Base-by-base conservation (phyloP, 1,140 invertebrate species). In the Trichomalopsis sarcophagae region DNA sequence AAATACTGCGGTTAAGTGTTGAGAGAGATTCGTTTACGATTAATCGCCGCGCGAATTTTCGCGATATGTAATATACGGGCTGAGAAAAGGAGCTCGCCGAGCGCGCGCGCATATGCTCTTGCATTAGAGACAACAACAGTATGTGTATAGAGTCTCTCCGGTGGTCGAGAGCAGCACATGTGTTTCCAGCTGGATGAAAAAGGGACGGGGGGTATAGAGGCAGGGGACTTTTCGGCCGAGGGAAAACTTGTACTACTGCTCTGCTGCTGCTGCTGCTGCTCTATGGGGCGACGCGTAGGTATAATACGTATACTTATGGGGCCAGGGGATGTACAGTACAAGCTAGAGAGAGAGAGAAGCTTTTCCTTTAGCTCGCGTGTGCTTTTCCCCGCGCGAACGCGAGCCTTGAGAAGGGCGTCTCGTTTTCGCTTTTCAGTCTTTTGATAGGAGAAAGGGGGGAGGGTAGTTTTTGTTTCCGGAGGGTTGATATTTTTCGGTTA, bases 131-230 rank as follows among this genome's bases (percentile, higher is more conserved):
- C 40, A 44, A 62, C 21, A 62, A 14, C 6, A 36, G 33, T 36
- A 62, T 30, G 10, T 17, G 27, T 33, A 71, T 14, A 71, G 62
- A 33, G 14, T 10, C 68, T 71, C 68, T 27, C 14, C 68, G 68
- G 7, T 62, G 33, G 73, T 14, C 36, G 33, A 62, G 7, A 69
- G 66, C 90, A 90, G 91, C 91, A 27, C 27, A 92, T 92, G 91
- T 92, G 91, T 91, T 92, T 91, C 89, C 90, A 91, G 90, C 88
- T 91, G 91, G 89, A 89, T 88, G 89, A 88, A 77, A 86, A 86
- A 87, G 30, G 87, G 86, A 83, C 77, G 40, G 84, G 82, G 81
- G 55, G 55, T 7, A 17, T 55, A 55, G 5, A 17, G 21, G 21
- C 21, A n/a, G 55, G 55, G 55, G 55, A 62, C 21, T 62, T 62